These are phyloP conservation scores for Pachyseris speciosa DNA, from an alignment of 64 coral and sea anemone species.

Conservation along the genomic window DNA sequence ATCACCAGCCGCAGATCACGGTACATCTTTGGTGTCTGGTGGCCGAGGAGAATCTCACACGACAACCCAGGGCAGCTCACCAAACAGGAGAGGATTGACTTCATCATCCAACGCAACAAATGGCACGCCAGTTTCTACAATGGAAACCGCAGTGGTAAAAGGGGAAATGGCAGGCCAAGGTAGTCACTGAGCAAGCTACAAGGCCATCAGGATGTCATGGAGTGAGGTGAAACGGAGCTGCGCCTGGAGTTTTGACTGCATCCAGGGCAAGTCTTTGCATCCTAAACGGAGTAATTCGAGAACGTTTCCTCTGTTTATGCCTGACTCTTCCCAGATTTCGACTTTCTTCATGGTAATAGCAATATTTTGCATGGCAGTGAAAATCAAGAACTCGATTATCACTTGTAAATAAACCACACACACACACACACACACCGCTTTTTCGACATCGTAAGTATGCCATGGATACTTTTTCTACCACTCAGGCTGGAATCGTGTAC, in stretches of 20 bases:
- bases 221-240: too few relatives aligned
- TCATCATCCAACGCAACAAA: too few relatives aligned
- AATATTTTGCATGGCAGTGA: constrained; percentile 37
- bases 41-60: too few relatives aligned
- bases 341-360: constrained; percentile 1
- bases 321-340: neutral
- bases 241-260: constrained; percentile 23
- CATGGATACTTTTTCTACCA: constrained; percentile 21
- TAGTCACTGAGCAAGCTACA: too few relatives aligned
- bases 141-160: too few relatives aligned
- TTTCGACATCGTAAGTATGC: neutral
- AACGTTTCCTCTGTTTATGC: constrained; percentile 33
- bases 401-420: neutral
- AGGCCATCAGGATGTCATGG: too few relatives aligned
- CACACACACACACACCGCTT: neutral
- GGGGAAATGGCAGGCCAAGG: too few relatives aligned
- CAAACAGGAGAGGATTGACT: too few relatives aligned
- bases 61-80: too few relatives aligned
- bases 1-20: too few relatives aligned
- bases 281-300: neutral
- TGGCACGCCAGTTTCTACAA: too few relatives aligned
- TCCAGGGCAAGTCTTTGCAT: constrained; percentile 17
- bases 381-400: constrained; percentile 8
- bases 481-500: neutral
- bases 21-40: too few relatives aligned